Evolutionary conservation across 1,140 invertebrate species (phyloP), one percentile per base, ranked within the genome.

Genomic region (Ruditapes philippinarum): DNA sequence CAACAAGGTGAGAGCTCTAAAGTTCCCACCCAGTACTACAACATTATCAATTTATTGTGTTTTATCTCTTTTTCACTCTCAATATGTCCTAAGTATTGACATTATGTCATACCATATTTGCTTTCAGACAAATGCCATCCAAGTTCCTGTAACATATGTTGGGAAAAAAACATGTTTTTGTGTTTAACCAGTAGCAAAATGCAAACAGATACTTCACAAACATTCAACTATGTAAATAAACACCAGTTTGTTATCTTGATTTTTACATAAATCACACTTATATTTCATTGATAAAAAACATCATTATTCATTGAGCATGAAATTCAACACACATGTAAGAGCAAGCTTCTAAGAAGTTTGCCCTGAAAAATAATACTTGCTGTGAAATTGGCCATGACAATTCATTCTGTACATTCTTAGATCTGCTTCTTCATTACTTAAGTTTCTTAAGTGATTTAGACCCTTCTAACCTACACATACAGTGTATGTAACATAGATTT

Each of bases 191-290:
- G 5, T 14, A 45, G 5, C 42, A 45, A 45, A 45, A 45, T 45
- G 42, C 42, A 45, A 45, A 45, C 57, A 62, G 7, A 5, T 25
- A 62, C 5, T 62, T n/a, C 9, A 25, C 1, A 14, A 62, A 62
- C 57, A 62, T 62, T 62, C 25, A 25, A 62, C 42, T 62, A 28
- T 62, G 33, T 38, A 14, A 70, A 36, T 36, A 70, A 70, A 38
- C 65, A 70, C 36, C 33, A 70, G n/a, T 28, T 7, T 70, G 25
- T 40, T 70, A 70, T 70, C 65, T n/a, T 70, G 65, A 40, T 70
- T 70, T 38, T 36, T 70, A 25, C 74, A 78, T 78, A 78, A 51
- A 78, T 78, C 45, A 78, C 74, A 51, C 74, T 51, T 78, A 70
- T 11, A 70, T 36, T 70, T 38, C 7, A 38, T 14, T 38, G 65